Percentiles rank a stretch among this genome's conserved stretches.
These are phyloP conservation scores for Pantelozetes paolii DNA, from an alignment of 2,888 invertebrate genomes.

Conservation along the genomic window DNA sequence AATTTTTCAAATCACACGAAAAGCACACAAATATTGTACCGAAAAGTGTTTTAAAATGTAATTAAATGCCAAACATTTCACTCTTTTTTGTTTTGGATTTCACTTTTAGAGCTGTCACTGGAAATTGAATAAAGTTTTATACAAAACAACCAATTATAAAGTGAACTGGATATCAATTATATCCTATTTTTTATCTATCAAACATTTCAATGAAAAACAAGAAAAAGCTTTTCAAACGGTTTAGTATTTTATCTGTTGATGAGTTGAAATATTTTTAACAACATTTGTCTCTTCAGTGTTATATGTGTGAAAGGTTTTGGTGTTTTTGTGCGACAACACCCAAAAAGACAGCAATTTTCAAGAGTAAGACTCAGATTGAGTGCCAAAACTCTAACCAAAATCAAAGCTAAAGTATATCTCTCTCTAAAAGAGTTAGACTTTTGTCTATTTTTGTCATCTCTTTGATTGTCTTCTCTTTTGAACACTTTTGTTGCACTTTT, in stretches of 20 bases:
- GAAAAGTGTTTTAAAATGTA: background rate
- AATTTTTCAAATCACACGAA: background rate
- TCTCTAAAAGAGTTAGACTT: background rate
- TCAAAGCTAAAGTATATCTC: background rate
- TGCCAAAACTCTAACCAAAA: background rate
- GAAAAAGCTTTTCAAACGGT: background rate
- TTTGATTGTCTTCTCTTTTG: slow-evolving; percentile 6
- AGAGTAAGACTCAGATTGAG: background rate
- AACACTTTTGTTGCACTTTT: background rate
- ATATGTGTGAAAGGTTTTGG: background rate
- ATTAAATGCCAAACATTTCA: background rate
- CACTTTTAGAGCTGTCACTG: background rate
- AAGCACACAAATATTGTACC: background rate
- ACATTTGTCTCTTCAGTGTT: background rate
- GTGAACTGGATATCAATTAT: background rate
- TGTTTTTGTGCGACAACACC: slow-evolving; percentile 30
- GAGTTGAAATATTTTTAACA: background rate
- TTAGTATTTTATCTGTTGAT: background rate
- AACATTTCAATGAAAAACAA: background rate
- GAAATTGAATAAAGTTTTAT: background rate
- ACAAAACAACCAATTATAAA: background rate
- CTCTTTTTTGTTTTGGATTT: background rate
- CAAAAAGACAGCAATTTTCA: slow-evolving; percentile 8
- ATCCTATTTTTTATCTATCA: background rate
- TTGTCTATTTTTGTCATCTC: background rate